Conservation (phyloP, 2,113 vertebrate genomes). For the Sapayoa aenigma region DNA sequence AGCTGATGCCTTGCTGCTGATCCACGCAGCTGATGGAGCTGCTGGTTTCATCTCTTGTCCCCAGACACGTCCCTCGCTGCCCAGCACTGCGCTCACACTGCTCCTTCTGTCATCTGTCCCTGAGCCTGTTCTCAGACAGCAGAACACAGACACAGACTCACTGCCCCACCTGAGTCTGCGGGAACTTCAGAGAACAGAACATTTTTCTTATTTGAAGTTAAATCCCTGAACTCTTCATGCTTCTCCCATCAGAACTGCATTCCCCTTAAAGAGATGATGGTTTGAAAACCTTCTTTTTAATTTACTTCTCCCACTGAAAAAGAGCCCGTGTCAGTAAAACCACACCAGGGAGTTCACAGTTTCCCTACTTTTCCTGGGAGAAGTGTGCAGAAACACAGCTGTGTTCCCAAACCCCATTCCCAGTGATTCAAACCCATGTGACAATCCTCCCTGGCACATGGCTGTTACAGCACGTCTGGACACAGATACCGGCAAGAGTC, state of each 20-base stretch:
- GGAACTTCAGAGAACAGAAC: neutral
- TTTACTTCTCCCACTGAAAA: neutral
- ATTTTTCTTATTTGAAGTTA: constrained; percentile 12
- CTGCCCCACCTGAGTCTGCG: neutral
- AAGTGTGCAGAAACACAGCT: constrained; percentile 15
- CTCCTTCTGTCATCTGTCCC: neutral
- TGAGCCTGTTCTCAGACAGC: neutral
- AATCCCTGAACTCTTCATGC: neutral
- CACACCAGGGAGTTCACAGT: neutral
- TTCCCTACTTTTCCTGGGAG: constrained; percentile 2
- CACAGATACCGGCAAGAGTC: neutral
- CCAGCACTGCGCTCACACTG: neutral
- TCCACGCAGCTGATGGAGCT: neutral
- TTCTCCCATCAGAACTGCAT: constrained; percentile 6
- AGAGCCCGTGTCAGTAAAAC: neutral
- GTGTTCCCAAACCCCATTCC: constrained; percentile 19
- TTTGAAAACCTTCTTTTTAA: neutral
- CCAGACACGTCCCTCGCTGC: neutral
- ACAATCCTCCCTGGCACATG: neutral
- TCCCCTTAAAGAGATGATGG: neutral
- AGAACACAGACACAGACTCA: neutral
- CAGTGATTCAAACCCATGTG: neutral
- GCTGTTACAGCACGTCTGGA: constrained; percentile 21
- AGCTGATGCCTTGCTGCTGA: neutral
- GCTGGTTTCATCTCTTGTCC: neutral